A percentile compares a stretch with the other conserved stretches of the same genome.
phyloP scores from a whole-genome alignment of 1,140 invertebrate species.

The Pentalonia nigronervosa region DNA sequence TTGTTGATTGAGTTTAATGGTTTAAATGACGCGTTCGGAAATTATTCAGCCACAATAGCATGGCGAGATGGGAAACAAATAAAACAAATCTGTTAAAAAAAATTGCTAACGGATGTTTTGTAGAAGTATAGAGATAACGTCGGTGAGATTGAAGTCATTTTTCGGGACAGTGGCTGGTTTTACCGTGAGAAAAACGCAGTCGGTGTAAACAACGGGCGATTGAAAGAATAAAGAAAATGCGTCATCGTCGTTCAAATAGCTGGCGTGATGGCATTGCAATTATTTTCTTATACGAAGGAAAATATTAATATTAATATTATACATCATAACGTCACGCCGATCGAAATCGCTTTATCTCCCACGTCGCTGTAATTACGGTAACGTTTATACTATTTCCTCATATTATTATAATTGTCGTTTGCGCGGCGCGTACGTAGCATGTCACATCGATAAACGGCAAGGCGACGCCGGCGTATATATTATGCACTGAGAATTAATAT shows the following conservation, averaged over 20 bases:
- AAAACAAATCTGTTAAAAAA: neutral
- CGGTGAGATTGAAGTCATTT: neutral
- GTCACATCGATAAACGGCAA: neutral
- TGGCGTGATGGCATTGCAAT: neutral
- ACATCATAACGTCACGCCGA: neutral
- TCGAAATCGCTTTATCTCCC: neutral
- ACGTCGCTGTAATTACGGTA: neutral
- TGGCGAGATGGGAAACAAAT: neutral
- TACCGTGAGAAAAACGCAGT: neutral
- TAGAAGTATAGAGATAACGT: neutral
- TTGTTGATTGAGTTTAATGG: no score
- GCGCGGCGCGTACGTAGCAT: neutral
- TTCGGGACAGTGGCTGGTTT: neutral
- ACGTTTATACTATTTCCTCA: neutral
- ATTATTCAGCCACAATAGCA: neutral
- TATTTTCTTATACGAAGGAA: neutral
- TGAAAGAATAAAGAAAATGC: neutral
- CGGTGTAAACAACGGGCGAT: neutral
- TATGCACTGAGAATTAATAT: neutral
- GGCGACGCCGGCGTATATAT: neutral
- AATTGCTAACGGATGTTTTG: neutral
- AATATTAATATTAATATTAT: neutral
- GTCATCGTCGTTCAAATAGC: neutral
- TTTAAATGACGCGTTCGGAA: neutral
- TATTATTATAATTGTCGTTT: neutral